These are phyloP conservation scores for Okapia johnstoni DNA, from an alignment of 2,113 vertebrate species.

Conservation along the genomic window DNA sequence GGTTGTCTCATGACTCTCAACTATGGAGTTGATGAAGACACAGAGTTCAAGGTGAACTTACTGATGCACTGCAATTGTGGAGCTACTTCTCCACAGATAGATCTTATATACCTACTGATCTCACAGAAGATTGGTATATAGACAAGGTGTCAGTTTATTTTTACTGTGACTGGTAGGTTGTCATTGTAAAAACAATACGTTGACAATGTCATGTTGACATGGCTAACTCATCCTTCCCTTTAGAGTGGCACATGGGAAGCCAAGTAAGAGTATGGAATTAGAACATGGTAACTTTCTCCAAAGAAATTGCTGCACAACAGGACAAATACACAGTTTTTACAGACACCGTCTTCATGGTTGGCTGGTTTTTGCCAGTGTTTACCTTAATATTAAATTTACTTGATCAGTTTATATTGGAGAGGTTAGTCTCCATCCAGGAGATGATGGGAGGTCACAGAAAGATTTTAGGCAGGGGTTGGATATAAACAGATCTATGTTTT, in stretches of 20 bases:
- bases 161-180: neutral
- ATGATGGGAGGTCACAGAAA: neutral
- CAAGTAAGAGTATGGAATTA: neutral
- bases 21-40: neutral
- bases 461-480: neutral
- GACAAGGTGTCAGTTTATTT: neutral
- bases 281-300: neutral
- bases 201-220: neutral
- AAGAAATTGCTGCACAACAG: neutral
- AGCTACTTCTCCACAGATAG: neutral
- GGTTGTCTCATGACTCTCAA: neutral
- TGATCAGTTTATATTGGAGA: constrained; percentile 25
- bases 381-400: constrained; percentile 18
- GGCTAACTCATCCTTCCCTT: constrained; percentile 8
- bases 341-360: neutral
- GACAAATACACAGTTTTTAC: neutral
- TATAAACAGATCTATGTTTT: constrained; percentile 20
- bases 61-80: neutral
- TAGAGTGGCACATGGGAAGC: neutral
- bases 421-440: neutral
- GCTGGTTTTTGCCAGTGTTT: constrained; percentile 6
- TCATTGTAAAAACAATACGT: neutral
- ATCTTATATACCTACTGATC: neutral
- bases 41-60: constrained; percentile 23
- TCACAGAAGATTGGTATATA: neutral